Percentiles rank a stretch among this genome's conserved stretches.
phyloP scores from a whole-genome alignment of 2,797 vertebrate species.

The Apogon hyalosoma region DNA sequence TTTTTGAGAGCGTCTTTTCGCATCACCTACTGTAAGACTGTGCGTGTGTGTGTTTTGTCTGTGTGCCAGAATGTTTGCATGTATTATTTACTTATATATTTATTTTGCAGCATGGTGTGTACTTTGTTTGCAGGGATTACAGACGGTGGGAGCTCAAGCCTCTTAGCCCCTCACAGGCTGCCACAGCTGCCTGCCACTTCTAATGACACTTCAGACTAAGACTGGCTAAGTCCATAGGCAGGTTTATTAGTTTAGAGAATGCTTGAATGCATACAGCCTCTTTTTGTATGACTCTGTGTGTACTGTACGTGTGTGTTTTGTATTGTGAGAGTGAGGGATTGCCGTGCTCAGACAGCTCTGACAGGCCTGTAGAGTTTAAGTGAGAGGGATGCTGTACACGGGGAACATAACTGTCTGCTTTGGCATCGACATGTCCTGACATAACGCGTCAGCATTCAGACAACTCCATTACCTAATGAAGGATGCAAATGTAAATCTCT shows the following conservation, averaged over 20 bases:
- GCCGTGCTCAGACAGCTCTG: constrained; percentile 48
- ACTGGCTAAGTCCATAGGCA: constrained; percentile 74
- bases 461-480: constrained; percentile 68
- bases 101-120: constrained; percentile 52
- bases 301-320: constrained; percentile 20
- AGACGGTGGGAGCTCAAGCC: constrained; percentile 70
- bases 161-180: constrained; percentile 72
- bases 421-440: constrained; percentile 47
- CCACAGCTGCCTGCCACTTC: constrained; percentile 78
- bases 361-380: constrained; percentile 66
- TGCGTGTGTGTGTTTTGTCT: constrained; percentile 1
- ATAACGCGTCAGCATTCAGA: constrained; percentile 47
- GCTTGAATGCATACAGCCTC: constrained; percentile 64
- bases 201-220: constrained; percentile 80
- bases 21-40: constrained; percentile 58
- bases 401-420: constrained; percentile 54
- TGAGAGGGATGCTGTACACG: constrained; percentile 62
- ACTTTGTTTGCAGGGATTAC: constrained; percentile 77
- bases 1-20: constrained; percentile 36
- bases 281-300: constrained; percentile 21
- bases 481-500: constrained; percentile 63
- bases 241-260: constrained; percentile 78
- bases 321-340: constrained; percentile 42
- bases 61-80: constrained; percentile 48
- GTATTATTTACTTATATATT: constrained; percentile 64